A percentile compares a stretch with the other conserved stretches of the same genome.
These are phyloP conservation scores for Babyrousa celebensis DNA, from an alignment of 2,797 vertebrate genomes.

Conservation along the genomic window DNA sequence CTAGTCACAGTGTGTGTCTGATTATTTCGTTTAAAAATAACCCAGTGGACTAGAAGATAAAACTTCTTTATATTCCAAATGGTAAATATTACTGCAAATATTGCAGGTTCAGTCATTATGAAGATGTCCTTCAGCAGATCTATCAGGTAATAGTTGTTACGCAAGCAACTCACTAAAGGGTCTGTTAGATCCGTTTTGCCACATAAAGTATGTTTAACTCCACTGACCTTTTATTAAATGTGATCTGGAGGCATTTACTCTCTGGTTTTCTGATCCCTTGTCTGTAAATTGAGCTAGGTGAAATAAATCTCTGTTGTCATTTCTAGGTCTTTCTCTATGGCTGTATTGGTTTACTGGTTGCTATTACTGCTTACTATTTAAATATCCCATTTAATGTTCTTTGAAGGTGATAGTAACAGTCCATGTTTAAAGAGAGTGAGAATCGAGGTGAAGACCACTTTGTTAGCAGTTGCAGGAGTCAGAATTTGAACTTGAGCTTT, in stretches of 20 bases:
- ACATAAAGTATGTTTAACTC: not conserved
- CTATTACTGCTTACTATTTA: not conserved
- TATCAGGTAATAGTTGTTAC: not conserved
- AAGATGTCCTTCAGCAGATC: not conserved
- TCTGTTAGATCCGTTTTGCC: conserved; percentile 3
- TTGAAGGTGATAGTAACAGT: not conserved
- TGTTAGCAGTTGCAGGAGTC: not conserved
- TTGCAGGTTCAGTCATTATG: not conserved
- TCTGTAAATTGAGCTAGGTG: not conserved
- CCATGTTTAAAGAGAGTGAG: not conserved
- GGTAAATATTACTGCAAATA: not conserved
- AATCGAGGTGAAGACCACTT: not conserved
- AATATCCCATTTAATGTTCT: not conserved
- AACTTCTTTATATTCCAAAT: not conserved
- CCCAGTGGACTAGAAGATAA: not conserved
- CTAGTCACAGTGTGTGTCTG: not conserved
- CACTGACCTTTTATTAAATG: not conserved
- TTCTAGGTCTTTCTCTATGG: not conserved
- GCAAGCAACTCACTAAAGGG: not conserved
- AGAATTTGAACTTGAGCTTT: not conserved
- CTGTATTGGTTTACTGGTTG: not conserved
- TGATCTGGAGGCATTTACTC: not conserved
- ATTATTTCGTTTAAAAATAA: not conserved
- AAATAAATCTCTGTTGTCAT: not conserved
- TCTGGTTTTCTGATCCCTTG: not conserved